Evolutionary conservation across 2,113 vertebrate genomes (phyloP), one percentile per base, ranked within the genome.

Genomic region (Corvus moneduloides): DNA sequence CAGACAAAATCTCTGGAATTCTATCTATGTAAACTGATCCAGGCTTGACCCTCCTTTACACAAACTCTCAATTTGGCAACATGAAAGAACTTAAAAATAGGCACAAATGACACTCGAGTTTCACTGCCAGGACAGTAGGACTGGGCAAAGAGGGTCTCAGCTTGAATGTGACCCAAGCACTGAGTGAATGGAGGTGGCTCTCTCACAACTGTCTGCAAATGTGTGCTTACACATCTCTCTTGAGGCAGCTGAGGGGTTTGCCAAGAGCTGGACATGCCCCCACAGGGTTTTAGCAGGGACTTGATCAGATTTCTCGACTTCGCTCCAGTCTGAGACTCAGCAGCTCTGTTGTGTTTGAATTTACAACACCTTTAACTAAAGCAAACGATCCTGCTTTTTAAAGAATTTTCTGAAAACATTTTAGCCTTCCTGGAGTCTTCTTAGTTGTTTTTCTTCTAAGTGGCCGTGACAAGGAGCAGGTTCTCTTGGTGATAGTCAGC

Each of bases 71-170:
- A 30, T 92, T 7, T 88, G 62, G 62, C 58, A 82, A 48, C 35
- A 13, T 24, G 49, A 71, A 84, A 77, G 35, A n/a, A 68, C 37
- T 75, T 82, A 33, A 85, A 93, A 93, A 89, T 35, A 87, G 30
- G 37, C 54, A 37, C 1, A 3, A 89, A 62, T 49, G 10, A 37
- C 44, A 39, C 26, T 21, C 7, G 14, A 32, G 22, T 74, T 84
- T 69, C 77, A 49, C 35, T 62, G 43, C n/a, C 71, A 81, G n/a
- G 16, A 43, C 11, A 12, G 49, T 16, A 55, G 1, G 4, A 51
- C 46, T 2, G 7, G 54, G 26, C 51, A 71, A 80, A 81, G 8
- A 68, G 30, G 35, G 26, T 67, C 44, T 87, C 44, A 39, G 30
- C 24, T 21, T 28, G 37, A 83, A 20, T 35, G 62, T 64, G 58